Conservation (phyloP, 2,888 invertebrate species). For the Pristionchus exspectatus region DNA sequence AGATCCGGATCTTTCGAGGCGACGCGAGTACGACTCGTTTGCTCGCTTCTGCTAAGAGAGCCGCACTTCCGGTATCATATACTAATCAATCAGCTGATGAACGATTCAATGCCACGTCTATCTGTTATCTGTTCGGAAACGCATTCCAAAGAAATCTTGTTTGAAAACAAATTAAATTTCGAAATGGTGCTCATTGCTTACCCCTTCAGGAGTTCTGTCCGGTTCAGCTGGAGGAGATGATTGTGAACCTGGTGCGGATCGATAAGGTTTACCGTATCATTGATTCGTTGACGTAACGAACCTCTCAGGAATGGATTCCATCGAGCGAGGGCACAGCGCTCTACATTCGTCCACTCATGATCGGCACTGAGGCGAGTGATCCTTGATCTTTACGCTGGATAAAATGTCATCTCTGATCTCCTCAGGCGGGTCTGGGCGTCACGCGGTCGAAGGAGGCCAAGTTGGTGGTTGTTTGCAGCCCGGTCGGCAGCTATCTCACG, state of each 20-base stretch:
- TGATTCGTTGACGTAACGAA: background rate
- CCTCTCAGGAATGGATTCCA: conserved; percentile 93
- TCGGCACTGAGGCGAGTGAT: conserved; percentile 92
- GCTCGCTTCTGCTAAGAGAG: conserved; percentile 88
- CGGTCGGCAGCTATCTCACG: conserved; percentile 93
- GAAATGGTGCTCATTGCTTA: background rate
- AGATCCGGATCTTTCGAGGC: conserved; percentile 93
- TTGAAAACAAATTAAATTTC: background rate
- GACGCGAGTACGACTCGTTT: conserved; percentile 93
- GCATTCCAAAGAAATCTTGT: no score
- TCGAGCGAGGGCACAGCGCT: conserved; percentile 89
- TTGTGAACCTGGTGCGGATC: conserved; percentile 89
- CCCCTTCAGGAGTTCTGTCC: conserved; percentile 87
- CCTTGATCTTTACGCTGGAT: background rate
- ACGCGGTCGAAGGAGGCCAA: conserved; percentile 89
- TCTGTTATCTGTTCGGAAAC: no score
- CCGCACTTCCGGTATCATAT: conserved; percentile 86
- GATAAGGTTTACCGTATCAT: conserved; percentile 81
- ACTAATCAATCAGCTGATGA: background rate
- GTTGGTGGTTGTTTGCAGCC: conserved; percentile 91
- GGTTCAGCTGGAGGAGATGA: conserved; percentile 88
- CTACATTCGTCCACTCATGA: conserved; percentile 94
- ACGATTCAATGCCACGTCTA: no score
- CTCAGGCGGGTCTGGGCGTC: conserved; percentile 92
- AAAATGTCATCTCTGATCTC: background rate